A percentile compares a stretch with the other conserved stretches of the same genome.
These are phyloP conservation scores for Schizopygopsis malacanthus DNA, from an alignment of 2,797 vertebrate species.

Conservation along the genomic window DNA sequence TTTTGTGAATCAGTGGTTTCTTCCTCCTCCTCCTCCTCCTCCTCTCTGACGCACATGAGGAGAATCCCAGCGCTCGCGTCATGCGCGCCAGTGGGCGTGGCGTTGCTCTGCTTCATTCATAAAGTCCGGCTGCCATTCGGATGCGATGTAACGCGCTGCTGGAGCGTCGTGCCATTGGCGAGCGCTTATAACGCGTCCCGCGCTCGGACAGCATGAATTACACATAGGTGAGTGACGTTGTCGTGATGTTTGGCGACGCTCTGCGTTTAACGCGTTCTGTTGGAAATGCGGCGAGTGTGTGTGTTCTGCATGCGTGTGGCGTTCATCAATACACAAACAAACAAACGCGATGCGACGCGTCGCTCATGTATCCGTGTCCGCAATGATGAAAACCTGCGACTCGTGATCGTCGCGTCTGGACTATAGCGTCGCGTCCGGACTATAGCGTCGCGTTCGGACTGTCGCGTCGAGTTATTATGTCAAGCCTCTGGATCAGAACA, in stretches of 20 bases:
- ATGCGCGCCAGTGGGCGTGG: slow-evolving; percentile 67
- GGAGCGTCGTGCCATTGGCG: slow-evolving; percentile 54
- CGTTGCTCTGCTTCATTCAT: slow-evolving; percentile 76
- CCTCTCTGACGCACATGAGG: slow-evolving; percentile 54
- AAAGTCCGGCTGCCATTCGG: slow-evolving; percentile 70
- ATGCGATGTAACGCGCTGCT: slow-evolving; percentile 66
- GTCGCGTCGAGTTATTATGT: background rate
- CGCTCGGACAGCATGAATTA: slow-evolving; percentile 61
- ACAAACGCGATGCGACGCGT: background rate
- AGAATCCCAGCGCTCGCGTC: slow-evolving; percentile 54
- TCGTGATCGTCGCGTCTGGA: background rate
- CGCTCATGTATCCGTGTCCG: background rate
- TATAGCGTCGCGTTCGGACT: too few species aligned
- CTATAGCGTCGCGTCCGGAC: too few species aligned
- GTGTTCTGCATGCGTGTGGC: background rate
- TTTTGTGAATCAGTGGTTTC: slow-evolving; percentile 2
- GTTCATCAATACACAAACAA: background rate
- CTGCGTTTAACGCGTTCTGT: background rate
- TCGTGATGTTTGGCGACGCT: background rate
- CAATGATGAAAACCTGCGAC: background rate
- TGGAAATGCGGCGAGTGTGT: background rate
- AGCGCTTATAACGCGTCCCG: slow-evolving; percentile 33
- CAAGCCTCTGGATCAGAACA: background rate
- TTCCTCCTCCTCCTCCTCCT: slow-evolving; percentile 19
- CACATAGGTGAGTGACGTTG: slow-evolving; percentile 66